Conservation (phyloP, 2,888 invertebrate species). For the Dorcus hopei region DNA sequence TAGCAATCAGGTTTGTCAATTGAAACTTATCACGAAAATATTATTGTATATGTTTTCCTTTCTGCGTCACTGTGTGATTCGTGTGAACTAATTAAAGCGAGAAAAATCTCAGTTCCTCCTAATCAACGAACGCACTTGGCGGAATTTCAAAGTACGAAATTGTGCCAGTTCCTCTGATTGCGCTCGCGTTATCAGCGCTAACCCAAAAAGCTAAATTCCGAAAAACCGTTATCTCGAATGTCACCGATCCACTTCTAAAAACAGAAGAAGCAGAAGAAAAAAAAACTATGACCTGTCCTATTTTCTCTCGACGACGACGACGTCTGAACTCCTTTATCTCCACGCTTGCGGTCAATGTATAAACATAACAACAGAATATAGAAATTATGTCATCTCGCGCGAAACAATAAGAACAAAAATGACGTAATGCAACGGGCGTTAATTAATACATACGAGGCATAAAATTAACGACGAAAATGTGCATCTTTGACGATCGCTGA, state of each 20-base stretch:
- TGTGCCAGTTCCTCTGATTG: not conserved
- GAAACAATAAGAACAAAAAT: conserved; percentile 1
- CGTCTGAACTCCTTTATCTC: conserved; percentile 16
- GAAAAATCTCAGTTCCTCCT: not conserved
- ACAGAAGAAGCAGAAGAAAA: too few species aligned
- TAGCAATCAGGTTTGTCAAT: too few species aligned
- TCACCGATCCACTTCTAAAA: not conserved
- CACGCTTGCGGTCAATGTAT: conserved; percentile 14
- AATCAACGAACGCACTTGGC: not conserved
- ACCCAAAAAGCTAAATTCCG: conserved; percentile 15
- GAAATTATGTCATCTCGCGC: conserved; percentile 13
- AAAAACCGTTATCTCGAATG: conserved; percentile 8
- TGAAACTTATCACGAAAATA: too few species aligned
- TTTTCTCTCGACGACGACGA: conserved; percentile 5
- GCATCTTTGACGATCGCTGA: too few species aligned
- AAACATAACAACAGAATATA: conserved; percentile 15
- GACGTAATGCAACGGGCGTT: too few species aligned
- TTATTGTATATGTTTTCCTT: too few species aligned
- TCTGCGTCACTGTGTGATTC: too few species aligned
- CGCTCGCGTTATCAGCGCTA: conserved; percentile 6
- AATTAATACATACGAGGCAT: too few species aligned
- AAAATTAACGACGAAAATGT: too few species aligned
- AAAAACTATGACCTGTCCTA: conserved; percentile 1
- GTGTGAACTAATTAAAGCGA: too few species aligned
- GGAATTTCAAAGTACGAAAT: not conserved